phyloP scores from a whole-genome alignment of 1,140 invertebrate genomes.

The Drosophila ambigua region DNA sequence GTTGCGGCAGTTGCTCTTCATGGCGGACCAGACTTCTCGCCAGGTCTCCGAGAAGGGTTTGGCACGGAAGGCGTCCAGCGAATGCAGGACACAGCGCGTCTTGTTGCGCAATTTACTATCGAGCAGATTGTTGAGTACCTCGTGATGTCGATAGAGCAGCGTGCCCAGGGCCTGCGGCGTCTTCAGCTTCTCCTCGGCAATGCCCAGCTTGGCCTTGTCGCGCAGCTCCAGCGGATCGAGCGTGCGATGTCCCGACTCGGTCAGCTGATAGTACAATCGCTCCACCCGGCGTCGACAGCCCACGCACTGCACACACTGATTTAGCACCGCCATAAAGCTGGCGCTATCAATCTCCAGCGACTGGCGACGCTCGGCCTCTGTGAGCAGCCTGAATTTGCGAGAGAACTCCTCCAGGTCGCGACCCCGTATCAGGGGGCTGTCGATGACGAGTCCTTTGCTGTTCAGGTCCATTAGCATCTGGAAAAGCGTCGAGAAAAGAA shows the following conservation, averaged over 20 bases:
- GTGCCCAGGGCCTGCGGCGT: conserved; percentile 91
- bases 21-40: conserved; percentile 94
- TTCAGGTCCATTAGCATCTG: conserved; percentile 97
- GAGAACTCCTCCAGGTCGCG: conserved; percentile 93
- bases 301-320: conserved; percentile 95
- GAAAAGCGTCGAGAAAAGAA: conserved; percentile 27
- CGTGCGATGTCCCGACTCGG: conserved; percentile 91
- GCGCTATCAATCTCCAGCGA: conserved; percentile 93
- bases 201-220: conserved; percentile 89
- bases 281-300: conserved; percentile 95
- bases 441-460: conserved; percentile 91
- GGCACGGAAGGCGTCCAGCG: conserved; percentile 92
- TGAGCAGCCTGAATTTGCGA: conserved; percentile 91
- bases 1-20: conserved; percentile 92
- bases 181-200: conserved; percentile 90
- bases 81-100: conserved; percentile 93
- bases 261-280: conserved; percentile 92
- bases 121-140: conserved; percentile 90
- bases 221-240: conserved; percentile 92
- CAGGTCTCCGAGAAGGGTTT: conserved; percentile 89
- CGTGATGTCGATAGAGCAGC: conserved; percentile 93
- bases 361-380: conserved; percentile 90
- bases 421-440: conserved; percentile 89
- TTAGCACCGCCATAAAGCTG: conserved; percentile 92
- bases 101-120: conserved; percentile 95